Percentiles rank a stretch among this genome's conserved stretches.
These are phyloP conservation scores for Phyllotreta cruciferae DNA, from an alignment of 2,888 invertebrate genomes.

Conservation along the genomic window DNA sequence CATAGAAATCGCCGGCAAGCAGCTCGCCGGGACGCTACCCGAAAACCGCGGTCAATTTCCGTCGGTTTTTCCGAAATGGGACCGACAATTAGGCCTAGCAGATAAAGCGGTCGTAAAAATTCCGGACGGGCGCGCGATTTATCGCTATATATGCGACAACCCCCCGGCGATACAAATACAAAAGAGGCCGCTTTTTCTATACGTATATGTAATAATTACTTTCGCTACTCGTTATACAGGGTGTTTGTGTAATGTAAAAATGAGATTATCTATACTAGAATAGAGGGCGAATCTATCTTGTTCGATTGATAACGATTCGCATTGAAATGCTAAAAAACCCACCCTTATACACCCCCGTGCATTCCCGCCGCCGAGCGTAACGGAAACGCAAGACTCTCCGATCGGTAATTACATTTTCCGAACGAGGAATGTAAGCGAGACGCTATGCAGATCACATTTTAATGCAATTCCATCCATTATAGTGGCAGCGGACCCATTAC, in stretches of 20 bases:
- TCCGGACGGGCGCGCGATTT: slow-evolving; percentile 33
- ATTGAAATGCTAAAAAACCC: slow-evolving; percentile 11
- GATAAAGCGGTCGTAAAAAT: slow-evolving; percentile 41
- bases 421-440: slow-evolving; percentile 55
- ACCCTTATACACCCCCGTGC: slow-evolving; percentile 2
- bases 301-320: slow-evolving; percentile 3
- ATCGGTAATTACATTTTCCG: slow-evolving; percentile 57
- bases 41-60: slow-evolving; percentile 55
- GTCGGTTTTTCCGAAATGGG: slow-evolving; percentile 56
- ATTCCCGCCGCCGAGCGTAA: slow-evolving; percentile 43
- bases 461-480: slow-evolving; percentile 65
- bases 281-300: not conserved
- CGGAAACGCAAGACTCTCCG: slow-evolving; percentile 52
- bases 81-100: slow-evolving; percentile 43
- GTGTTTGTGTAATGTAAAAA: no score
- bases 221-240: no score
- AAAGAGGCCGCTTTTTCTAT: no score
- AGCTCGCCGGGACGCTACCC: slow-evolving; percentile 58
- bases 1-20: slow-evolving; percentile 60
- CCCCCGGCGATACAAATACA: no score
- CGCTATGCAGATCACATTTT: slow-evolving; percentile 64
- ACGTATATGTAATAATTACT: no score
- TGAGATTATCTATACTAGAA: no score
- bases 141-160: slow-evolving; percentile 8
- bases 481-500: slow-evolving; percentile 38